A percentile compares a stretch with the other conserved stretches of the same genome.
phyloP scores from a whole-genome alignment of 2,113 vertebrate species.

The Callospermophilus lateralis region DNA sequence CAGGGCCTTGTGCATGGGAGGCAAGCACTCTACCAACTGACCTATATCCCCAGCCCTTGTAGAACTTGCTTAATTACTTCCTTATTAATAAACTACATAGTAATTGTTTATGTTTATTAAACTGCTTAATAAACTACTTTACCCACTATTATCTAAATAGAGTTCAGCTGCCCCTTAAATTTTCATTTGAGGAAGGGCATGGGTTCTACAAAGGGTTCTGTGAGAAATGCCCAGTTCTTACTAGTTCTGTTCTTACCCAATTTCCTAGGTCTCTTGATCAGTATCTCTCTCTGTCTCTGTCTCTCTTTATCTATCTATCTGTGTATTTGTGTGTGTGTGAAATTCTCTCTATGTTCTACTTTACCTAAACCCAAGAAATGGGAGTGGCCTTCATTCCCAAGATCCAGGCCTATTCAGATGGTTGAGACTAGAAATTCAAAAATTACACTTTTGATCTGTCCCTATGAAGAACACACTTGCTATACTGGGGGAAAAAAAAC shows the following conservation, averaged over 20 bases:
- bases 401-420: background rate
- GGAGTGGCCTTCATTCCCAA: slow-evolving; percentile 25
- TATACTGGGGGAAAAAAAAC: background rate
- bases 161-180: slow-evolving; percentile 18
- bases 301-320: background rate
- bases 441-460: slow-evolving; percentile 25
- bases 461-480: slow-evolving; percentile 33
- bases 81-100: slow-evolving; percentile 40
- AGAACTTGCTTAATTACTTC: slow-evolving; percentile 55
- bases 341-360: background rate
- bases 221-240: slow-evolving; percentile 27
- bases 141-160: slow-evolving; percentile 6
- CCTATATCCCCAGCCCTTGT: background rate
- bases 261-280: background rate
- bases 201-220: slow-evolving; percentile 12
- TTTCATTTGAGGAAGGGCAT: background rate
- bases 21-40: too few species aligned
- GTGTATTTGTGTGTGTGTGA: background rate
- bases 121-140: slow-evolving; percentile 57
- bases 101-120: slow-evolving; percentile 27
- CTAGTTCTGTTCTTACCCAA: background rate
- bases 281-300: background rate
- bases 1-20: too few species aligned
- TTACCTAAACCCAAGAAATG: background rate
- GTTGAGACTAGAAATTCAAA: slow-evolving; percentile 25